Evolutionary conservation across 2,888 invertebrate genomes (phyloP), one percentile per base, ranked within the genome.

Genomic region (Oxytorus armatus): DNA sequence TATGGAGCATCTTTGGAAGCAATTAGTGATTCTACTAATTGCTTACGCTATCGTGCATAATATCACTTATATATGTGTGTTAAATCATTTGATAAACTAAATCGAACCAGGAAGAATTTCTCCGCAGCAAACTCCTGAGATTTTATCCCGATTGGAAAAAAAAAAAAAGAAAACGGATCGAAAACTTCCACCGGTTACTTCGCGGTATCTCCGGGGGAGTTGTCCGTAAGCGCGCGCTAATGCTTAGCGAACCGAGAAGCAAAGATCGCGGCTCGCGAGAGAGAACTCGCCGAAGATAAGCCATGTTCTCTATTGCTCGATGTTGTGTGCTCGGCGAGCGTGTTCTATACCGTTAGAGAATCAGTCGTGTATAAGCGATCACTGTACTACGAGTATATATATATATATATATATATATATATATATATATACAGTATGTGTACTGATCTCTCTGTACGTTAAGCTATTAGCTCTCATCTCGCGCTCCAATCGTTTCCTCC

Each of bases 381-480:
- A 51, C 73, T 69, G 16, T 42, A 53, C 36, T 11, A 16, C 42
- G 42, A 21, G 11, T 5, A 63, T 42, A 65, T 47, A 18, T 16
- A 65, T 36, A 49, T 49, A n/a, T n/a, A n/a, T n/a, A n/a, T n/a
- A n/a, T n/a, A n/a, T n/a, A n/a, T n/a, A n/a, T n/a, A n/a, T n/a
- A n/a, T n/a, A n/a, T n/a, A n/a, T n/a, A n/a, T n/a, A n/a, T n/a
- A n/a, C n/a, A n/a, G n/a, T n/a, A n/a, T n/a, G n/a, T n/a, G 29
- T 61, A 59, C 72, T 36, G 53, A 47, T 25, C 68, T 25, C 68
- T 73, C 10, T 70, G 44, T 68, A 57, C 72, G 25, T 16, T n/a
- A 7, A 65, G 72, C 72, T 66, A 77, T 77, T 77, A 77, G 72
- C 59, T 72, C 66, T 73, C 77, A 77, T 77, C 72, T 77, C 77